Evolutionary conservation across 2,797 vertebrate species (phyloP).

Genomic region (Synanceia verrucosa): DNA sequence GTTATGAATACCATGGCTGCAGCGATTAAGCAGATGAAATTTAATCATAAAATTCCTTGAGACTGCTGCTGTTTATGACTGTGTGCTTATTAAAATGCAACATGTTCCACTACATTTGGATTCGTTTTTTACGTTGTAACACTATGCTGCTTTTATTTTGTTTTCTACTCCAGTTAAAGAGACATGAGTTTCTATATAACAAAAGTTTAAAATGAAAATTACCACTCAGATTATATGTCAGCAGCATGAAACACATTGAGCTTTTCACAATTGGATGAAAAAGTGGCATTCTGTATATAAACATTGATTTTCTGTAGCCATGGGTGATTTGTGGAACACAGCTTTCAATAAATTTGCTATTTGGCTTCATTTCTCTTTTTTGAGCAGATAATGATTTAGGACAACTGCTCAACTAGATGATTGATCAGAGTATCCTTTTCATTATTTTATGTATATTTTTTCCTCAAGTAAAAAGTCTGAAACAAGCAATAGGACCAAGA

Average conservation of each 20-base stretch:
- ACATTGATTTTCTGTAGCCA: constrained; percentile 67
- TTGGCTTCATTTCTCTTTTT: constrained; percentile 63
- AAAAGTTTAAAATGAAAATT: constrained; percentile 47
- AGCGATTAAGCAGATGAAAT: constrained; percentile 73
- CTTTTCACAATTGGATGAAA: constrained; percentile 49
- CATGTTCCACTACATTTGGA: constrained; percentile 66
- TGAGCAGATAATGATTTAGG: constrained; percentile 62
- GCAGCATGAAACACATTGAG: constrained; percentile 28
- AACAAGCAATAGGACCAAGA: background rate
- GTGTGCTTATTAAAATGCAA: constrained; percentile 74
- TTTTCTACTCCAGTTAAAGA: constrained; percentile 33
- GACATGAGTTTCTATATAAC: constrained; percentile 15
- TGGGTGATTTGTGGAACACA: constrained; percentile 67
- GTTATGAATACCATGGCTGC: constrained; percentile 61
- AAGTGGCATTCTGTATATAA: constrained; percentile 51
- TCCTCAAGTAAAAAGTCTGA: constrained; percentile 7
- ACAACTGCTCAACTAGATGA: constrained; percentile 53
- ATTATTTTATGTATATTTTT: constrained; percentile 27
- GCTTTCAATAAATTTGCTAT: constrained; percentile 63
- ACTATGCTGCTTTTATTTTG: constrained; percentile 27
- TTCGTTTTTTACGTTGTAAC: constrained; percentile 43
- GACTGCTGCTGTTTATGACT: constrained; percentile 64
- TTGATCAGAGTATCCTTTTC: constrained; percentile 47
- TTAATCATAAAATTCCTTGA: constrained; percentile 69
- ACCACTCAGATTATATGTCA: constrained; percentile 35